phyloP scores from a whole-genome alignment of 2,797 vertebrate genomes.

The Parauchenoglanis ngamensis region DNA sequence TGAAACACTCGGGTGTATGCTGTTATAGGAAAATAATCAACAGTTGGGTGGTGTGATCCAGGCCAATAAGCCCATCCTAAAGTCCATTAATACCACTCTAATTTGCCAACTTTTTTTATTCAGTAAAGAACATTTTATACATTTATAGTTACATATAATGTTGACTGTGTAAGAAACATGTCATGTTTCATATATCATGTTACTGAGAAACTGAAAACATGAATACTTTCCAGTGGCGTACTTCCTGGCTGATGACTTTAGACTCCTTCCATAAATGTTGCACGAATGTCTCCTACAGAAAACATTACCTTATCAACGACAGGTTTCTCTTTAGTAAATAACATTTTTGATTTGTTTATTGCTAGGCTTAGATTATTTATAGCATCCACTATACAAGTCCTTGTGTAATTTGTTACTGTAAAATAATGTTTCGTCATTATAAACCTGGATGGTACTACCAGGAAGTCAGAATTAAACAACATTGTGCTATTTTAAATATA shows the following conservation, averaged over 20 bases:
- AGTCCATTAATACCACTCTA: no score
- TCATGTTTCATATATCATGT: neutral
- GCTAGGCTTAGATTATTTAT: neutral
- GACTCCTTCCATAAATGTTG: neutral
- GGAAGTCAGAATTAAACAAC: neutral
- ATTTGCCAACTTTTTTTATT: neutral
- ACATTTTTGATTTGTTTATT: neutral
- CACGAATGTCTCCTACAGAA: no score
- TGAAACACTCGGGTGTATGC: neutral
- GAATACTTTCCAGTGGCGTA: neutral
- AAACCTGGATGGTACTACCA: neutral
- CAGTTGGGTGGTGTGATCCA: neutral
- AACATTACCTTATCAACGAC: neutral
- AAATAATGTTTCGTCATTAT: neutral
- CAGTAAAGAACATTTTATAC: neutral
- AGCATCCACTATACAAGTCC: neutral
- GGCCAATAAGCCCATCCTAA: neutral
- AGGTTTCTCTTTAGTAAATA: neutral
- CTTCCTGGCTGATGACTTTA: neutral
- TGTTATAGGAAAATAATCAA: conserved; percentile 8
- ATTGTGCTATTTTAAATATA: neutral
- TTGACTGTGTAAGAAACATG: neutral
- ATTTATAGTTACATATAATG: neutral
- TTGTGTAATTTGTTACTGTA: neutral
- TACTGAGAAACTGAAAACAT: neutral